These are phyloP conservation scores for Chrysotoxum bicinctum DNA, from an alignment of 2,888 invertebrate species.

Conservation along the genomic window DNA sequence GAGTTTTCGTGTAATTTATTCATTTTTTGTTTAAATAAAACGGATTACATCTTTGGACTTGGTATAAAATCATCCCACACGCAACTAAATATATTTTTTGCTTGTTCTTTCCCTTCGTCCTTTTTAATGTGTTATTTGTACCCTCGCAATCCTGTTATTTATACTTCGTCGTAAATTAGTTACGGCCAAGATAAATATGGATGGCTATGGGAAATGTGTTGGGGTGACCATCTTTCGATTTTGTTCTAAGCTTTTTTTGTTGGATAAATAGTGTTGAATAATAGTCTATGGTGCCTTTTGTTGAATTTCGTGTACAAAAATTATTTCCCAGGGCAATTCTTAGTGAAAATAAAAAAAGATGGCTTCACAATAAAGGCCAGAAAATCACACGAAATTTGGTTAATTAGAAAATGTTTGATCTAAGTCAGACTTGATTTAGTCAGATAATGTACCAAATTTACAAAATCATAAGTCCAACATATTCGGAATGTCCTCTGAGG, in stretches of 20 bases:
- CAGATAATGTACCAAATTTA: too few relatives aligned
- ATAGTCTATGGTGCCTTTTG: too few relatives aligned
- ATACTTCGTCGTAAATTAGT: slow-evolving; percentile 60
- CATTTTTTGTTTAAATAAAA: slow-evolving; percentile 33
- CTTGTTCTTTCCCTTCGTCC: neutral
- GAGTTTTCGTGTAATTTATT: slow-evolving; percentile 45
- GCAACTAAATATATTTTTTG: slow-evolving; percentile 6
- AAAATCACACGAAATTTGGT: too few relatives aligned
- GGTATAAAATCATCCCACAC: slow-evolving; percentile 18
- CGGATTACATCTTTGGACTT: slow-evolving; percentile 37
- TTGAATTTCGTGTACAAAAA: too few relatives aligned
- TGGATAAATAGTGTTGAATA: too few relatives aligned
- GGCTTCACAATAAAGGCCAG: too few relatives aligned
- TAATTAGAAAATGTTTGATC: too few relatives aligned
- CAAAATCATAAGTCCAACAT: too few relatives aligned
- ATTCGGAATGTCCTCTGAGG: too few relatives aligned
- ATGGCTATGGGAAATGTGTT: neutral
- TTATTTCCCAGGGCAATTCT: too few relatives aligned
- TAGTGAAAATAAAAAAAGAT: too few relatives aligned
- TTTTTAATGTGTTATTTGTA: neutral
- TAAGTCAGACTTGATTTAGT: too few relatives aligned
- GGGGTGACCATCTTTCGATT: neutral
- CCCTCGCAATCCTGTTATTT: slow-evolving; percentile 40
- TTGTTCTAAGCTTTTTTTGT: neutral
- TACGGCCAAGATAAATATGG: slow-evolving; percentile 6